phyloP scores from a whole-genome alignment of 2,113 vertebrate genomes.

The Tachysurus fulvidraco region DNA sequence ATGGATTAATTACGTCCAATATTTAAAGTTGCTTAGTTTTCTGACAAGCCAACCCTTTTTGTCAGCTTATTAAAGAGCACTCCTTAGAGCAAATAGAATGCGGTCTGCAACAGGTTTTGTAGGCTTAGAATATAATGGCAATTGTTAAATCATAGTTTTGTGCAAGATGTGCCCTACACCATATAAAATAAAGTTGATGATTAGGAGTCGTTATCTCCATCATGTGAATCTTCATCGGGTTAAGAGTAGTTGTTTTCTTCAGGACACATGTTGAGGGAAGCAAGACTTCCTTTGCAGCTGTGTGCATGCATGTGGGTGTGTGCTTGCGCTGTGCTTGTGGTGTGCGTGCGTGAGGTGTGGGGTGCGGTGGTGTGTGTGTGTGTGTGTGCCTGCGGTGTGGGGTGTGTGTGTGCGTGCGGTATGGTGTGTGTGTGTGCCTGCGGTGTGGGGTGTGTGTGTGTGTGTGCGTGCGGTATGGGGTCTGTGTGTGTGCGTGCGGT shows the following conservation, averaged over 20 bases:
- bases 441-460: too few species aligned
- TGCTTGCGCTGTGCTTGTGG: conserved; percentile 11
- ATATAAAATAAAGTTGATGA: not conserved
- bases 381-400: too few species aligned
- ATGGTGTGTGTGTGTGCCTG: too few species aligned
- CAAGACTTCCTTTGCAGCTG: not conserved
- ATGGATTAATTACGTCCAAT: not conserved
- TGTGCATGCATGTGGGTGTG: not conserved
- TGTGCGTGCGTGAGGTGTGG: not conserved
- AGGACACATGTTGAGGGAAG: too few species aligned
- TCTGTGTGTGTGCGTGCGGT: too few species aligned
- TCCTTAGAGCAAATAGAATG: not conserved
- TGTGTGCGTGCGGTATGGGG: too few species aligned
- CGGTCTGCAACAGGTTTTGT: not conserved
- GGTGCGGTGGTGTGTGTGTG: too few species aligned
- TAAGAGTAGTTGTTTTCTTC: not conserved
- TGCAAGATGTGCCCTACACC: not conserved
- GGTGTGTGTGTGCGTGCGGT: too few species aligned
- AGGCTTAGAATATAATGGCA: not conserved
- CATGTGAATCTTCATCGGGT: not conserved
- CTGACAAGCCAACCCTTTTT: not conserved
- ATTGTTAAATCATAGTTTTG: not conserved
- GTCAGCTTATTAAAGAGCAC: not conserved
- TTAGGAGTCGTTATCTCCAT: not conserved
- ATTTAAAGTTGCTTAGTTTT: not conserved